phyloP scores from a whole-genome alignment of 2,113 vertebrate genomes.

The Myrmecophaga tridactyla region DNA sequence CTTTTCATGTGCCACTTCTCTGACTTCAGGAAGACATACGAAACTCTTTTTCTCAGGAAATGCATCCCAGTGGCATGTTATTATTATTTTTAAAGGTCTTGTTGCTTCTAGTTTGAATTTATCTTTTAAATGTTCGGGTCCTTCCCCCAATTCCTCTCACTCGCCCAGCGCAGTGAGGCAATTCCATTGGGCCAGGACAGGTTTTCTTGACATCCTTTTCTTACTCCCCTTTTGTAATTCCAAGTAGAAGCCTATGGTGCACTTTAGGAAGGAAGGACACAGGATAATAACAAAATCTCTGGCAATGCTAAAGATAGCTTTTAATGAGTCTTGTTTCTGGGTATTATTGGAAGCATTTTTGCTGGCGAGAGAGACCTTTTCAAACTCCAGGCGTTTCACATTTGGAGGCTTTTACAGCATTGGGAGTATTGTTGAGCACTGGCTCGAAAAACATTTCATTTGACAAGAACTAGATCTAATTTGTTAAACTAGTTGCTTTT shows the following conservation, averaged over 20 bases:
- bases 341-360: slow-evolving; percentile 62
- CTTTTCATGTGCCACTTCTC: neutral
- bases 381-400: slow-evolving; percentile 71
- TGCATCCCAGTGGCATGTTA: neutral
- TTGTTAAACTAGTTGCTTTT: slow-evolving; percentile 68
- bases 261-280: slow-evolving; percentile 68
- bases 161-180: neutral
- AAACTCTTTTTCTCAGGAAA: neutral
- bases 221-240: neutral
- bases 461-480: slow-evolving; percentile 64
- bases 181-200: neutral
- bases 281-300: slow-evolving; percentile 58
- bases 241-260: neutral
- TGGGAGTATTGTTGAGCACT: slow-evolving; percentile 35
- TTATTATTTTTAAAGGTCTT: neutral
- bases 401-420: slow-evolving; percentile 54
- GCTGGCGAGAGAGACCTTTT: slow-evolving; percentile 66
- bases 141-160: neutral
- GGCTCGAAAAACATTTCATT: slow-evolving; percentile 57
- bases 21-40: neutral
- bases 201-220: neutral
- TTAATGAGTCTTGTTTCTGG: slow-evolving; percentile 68
- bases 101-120: neutral
- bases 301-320: slow-evolving; percentile 74
- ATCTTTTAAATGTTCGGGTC: neutral